Conservation (phyloP, 1,140 invertebrate species). For the Varroa destructor region DNA sequence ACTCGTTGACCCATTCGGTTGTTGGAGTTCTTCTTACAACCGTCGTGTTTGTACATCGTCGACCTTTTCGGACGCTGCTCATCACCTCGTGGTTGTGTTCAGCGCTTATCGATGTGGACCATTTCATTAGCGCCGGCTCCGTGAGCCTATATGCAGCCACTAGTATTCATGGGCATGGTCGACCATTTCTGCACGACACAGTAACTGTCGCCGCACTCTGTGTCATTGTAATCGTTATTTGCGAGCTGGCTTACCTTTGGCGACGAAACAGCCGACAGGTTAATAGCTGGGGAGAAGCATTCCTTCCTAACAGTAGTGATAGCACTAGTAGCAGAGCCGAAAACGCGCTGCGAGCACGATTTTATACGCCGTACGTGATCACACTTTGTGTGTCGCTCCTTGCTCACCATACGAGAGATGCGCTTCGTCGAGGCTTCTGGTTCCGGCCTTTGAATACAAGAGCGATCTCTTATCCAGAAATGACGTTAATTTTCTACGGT, state of each 20-base stretch:
- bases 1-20: background rate
- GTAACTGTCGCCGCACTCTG: background rate
- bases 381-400: background rate
- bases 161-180: background rate
- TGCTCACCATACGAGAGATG: conserved; percentile 14
- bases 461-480: conserved; percentile 8
- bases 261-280: too few species aligned
- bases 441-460: background rate
- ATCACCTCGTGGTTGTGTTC: background rate
- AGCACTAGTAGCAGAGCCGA: background rate
- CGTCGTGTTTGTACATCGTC: background rate
- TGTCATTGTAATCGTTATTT: background rate
- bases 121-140: conserved; percentile 25
- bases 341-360: too few species aligned
- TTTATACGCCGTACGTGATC: background rate
- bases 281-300: background rate
- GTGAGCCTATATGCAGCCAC: background rate
- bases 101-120: conserved; percentile 3
- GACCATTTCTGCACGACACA: conserved; percentile 19
- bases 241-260: background rate
- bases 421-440: conserved; percentile 7
- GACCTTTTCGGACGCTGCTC: background rate
- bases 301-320: background rate
- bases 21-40: background rate
- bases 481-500: background rate